Conservation (phyloP, 2,888 invertebrate genomes). For the Dendrolimus pini region DNA sequence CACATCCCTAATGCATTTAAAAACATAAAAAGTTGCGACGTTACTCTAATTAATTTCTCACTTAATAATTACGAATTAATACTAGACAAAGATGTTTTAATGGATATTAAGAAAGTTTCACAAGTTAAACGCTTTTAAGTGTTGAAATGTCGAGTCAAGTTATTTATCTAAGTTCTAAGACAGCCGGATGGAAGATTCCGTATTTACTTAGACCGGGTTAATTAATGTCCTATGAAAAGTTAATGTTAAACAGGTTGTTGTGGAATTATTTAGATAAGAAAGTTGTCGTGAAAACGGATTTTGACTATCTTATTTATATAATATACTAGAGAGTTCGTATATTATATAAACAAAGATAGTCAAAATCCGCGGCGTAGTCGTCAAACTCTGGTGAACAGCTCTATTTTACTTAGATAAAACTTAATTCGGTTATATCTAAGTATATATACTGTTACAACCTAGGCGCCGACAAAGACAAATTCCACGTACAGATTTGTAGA, state of each 20-base stretch:
- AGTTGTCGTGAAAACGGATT: too few relatives aligned
- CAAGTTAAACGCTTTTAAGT: constrained; percentile 15
- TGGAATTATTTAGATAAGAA: too few relatives aligned
- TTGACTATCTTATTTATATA: too few relatives aligned
- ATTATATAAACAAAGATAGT: too few relatives aligned
- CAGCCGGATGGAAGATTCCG: background rate
- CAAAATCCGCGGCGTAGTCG: too few relatives aligned
- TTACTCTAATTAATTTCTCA: constrained; percentile 23
- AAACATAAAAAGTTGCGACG: constrained; percentile 25
- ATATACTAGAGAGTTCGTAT: too few relatives aligned
- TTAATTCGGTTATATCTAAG: too few relatives aligned
- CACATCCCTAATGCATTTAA: constrained; percentile 14
- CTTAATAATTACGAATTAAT: constrained; percentile 22
- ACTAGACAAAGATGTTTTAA: constrained; percentile 14
- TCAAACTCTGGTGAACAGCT: too few relatives aligned
- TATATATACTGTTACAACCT: too few relatives aligned
- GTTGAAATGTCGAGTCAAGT: background rate
- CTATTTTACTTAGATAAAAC: too few relatives aligned
- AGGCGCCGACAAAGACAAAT: too few relatives aligned
- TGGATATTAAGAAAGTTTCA: constrained; percentile 12
- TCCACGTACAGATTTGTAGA: too few relatives aligned
- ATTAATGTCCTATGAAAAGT: background rate
- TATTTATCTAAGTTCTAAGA: background rate
- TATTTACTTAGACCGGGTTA: background rate
- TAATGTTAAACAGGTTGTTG: background rate